Percentiles rank a stretch among this genome's conserved stretches.
Evolutionary conservation across 2,888 invertebrate genomes (phyloP).

Genomic region (Gerris lacustris): DNA sequence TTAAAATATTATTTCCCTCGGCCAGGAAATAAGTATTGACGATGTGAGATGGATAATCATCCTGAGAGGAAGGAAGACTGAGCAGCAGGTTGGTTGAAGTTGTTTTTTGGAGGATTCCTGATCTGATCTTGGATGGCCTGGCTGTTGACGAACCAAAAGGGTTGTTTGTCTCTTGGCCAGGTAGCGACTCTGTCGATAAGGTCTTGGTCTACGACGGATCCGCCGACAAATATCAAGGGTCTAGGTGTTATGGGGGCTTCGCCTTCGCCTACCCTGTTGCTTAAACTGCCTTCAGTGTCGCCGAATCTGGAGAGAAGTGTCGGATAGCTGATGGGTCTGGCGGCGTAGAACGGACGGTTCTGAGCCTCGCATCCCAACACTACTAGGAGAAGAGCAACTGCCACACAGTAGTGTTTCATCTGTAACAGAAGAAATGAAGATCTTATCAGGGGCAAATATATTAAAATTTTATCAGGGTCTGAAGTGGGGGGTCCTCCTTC

Average conservation of each 20-base stretch:
- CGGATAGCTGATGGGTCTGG: neutral
- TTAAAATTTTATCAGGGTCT: too few species aligned
- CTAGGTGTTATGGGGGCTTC: neutral
- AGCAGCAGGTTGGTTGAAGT: neutral
- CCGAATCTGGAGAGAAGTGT: neutral
- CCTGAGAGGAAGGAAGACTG: neutral
- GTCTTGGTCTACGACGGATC: slow-evolving; percentile 39
- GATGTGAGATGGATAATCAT: too few species aligned
- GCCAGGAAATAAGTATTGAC: too few species aligned
- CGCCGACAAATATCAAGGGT: neutral
- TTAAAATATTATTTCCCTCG: too few species aligned
- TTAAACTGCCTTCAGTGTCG: neutral
- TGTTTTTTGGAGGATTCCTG: slow-evolving; percentile 22
- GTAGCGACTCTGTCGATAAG: slow-evolving; percentile 50
- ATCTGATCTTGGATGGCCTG: slow-evolving; percentile 50
- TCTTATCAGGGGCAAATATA: too few species aligned
- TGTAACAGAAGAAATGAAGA: neutral
- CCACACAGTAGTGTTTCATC: neutral
- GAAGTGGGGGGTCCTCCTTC: too few species aligned
- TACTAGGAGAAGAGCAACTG: neutral
- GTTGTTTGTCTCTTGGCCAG: slow-evolving; percentile 53
- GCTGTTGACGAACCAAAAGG: slow-evolving; percentile 62
- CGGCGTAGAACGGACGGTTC: slow-evolving; percentile 5
- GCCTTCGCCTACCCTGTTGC: slow-evolving; percentile 1
- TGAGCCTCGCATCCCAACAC: neutral